These are phyloP conservation scores for Peromyscus nudipes DNA, from an alignment of 2,797 vertebrate genomes.

Conservation along the genomic window DNA sequence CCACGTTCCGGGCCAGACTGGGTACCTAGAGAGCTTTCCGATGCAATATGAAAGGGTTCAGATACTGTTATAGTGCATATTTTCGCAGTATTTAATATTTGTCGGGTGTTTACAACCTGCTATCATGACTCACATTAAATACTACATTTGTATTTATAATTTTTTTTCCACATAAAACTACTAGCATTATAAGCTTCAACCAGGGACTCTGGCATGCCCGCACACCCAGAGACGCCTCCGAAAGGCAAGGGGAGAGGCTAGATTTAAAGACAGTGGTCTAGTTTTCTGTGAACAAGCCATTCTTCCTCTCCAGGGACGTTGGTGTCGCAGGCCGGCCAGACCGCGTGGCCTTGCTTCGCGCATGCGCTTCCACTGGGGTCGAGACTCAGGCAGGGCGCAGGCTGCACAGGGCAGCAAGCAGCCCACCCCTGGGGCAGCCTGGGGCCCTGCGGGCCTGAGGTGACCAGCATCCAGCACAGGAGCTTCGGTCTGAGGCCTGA, in stretches of 20 bases:
- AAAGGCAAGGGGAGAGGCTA: neutral
- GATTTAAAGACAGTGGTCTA: neutral
- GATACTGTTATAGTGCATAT: neutral
- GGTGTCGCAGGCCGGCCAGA: neutral
- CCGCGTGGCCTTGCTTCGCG: neutral
- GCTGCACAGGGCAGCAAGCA: neutral
- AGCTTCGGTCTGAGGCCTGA: neutral
- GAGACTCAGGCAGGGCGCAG: neutral
- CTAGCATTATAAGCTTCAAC: neutral
- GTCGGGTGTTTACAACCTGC: neutral
- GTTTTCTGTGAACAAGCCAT: neutral
- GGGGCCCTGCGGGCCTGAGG: neutral
- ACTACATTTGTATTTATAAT: neutral
- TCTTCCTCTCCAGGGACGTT: neutral
- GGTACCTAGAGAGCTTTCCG: neutral
- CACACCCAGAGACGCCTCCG: accelerated
- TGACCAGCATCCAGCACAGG: neutral
- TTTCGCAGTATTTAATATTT: neutral
- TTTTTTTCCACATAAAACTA: neutral
- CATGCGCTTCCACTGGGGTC: too few species aligned
- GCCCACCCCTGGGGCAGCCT: neutral
- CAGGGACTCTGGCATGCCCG: neutral
- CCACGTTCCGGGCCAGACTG: neutral
- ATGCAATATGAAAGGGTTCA: neutral
- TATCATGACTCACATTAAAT: neutral